Evolutionary conservation across 1,140 invertebrate genomes (phyloP).

Genomic region (Drosophila trapezifrons): DNA sequence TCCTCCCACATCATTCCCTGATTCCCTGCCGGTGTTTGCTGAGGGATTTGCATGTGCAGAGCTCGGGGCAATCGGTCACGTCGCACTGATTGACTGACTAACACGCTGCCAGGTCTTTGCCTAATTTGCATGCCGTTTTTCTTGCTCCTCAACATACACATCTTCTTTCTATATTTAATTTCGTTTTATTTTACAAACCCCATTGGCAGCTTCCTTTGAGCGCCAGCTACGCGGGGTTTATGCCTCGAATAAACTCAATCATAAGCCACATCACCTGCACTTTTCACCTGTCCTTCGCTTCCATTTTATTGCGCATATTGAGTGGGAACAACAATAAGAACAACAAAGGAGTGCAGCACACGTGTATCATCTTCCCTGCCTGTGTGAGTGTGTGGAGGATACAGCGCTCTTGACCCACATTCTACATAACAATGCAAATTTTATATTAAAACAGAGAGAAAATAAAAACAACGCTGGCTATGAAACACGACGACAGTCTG

Average conservation of each 20-base stretch:
- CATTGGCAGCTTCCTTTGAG: conserved; percentile 19
- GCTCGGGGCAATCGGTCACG: conserved; percentile 44
- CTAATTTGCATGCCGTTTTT: conserved; percentile 32
- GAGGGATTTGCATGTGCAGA: conserved; percentile 66
- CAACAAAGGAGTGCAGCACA: conserved; percentile 22
- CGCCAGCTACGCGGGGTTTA: conserved; percentile 9
- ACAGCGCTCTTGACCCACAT: conserved; percentile 75
- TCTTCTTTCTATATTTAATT: conserved; percentile 15
- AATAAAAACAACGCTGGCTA: conserved; percentile 52
- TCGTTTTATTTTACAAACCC: conserved; percentile 14
- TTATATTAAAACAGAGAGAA: conserved; percentile 69
- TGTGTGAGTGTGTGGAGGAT: conserved; percentile 4
- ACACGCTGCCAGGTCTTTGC: conserved; percentile 28
- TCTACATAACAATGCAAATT: conserved; percentile 65
- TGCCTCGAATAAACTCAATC: conserved; percentile 33
- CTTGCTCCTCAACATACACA: neutral
- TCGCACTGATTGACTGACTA: conserved; percentile 54
- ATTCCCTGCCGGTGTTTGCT: conserved; percentile 31
- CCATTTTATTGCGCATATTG: conserved; percentile 65
- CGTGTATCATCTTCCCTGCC: conserved; percentile 37
- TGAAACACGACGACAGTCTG: conserved; percentile 22
- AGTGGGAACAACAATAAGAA: conserved; percentile 14
- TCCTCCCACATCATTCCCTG: neutral
- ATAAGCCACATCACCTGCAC: conserved; percentile 15
- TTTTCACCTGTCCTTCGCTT: conserved; percentile 41